Conservation (phyloP, 2,797 vertebrate genomes). For the Poecilia picta region DNA sequence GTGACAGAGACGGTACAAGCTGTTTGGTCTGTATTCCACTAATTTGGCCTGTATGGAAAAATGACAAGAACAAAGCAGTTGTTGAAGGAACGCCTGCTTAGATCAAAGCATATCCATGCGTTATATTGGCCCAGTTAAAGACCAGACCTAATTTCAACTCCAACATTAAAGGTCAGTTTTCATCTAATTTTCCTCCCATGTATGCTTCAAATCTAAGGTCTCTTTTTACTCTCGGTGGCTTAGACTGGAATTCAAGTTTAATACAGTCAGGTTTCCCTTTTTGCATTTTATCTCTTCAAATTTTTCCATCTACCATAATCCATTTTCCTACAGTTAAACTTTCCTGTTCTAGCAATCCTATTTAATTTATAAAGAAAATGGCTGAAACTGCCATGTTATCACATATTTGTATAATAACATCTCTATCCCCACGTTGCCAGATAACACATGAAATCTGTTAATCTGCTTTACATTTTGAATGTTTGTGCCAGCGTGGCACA, state of each 20-base stretch:
- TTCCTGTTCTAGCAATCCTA: neutral
- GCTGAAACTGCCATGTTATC: neutral
- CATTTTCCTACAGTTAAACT: neutral
- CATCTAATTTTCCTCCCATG: neutral
- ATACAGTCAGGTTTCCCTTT: neutral
- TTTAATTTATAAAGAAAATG: neutral
- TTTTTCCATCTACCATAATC: neutral
- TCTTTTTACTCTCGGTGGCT: neutral
- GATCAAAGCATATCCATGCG: neutral
- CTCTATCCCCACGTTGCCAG: neutral
- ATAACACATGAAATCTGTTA: slow-evolving; percentile 2
- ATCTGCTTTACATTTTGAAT: slow-evolving; percentile 16
- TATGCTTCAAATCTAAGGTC: neutral
- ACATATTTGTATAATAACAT: neutral
- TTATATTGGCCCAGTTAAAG: neutral
- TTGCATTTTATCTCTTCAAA: neutral
- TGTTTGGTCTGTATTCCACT: neutral
- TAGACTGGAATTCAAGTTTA: neutral
- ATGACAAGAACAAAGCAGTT: neutral
- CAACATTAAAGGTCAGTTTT: neutral
- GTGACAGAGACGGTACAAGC: neutral
- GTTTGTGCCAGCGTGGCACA: slow-evolving; percentile 51
- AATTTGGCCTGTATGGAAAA: neutral
- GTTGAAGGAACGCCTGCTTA: neutral
- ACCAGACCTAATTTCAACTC: neutral